Base-by-base conservation (phyloP, 2,888 invertebrate species). In the Unio pictorum region DNA sequence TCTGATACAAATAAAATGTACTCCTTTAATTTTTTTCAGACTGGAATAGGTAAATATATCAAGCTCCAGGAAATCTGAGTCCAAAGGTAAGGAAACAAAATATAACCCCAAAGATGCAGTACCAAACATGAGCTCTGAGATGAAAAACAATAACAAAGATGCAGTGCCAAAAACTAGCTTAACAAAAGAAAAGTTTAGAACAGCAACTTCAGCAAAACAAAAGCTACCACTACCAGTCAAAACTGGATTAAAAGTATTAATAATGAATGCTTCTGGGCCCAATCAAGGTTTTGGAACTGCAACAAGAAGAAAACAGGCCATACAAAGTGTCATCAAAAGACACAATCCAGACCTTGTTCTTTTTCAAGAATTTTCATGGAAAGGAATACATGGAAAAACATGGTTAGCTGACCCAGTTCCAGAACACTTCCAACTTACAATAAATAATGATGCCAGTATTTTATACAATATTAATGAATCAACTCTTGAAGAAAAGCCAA, bases 331-430 rank as follows among this genome's bases (percentile, higher is more conserved):
- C 7, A 60, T 73, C 17, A 18, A 56, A 5, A 71, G 61, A 55
- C 26, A 68, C 11, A 56, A n/a, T 30, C 75, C 75, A 20, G 61
- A 67, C 7, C 7, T 75, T 5, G 65, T 73, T 17, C 61, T 75
- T 8, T 68, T 75, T 34, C 75, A 75, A 57, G 72, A 75, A 55
- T 75, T 75, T 68, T 28, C 28, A 20, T 71, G 71, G 67, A 30
- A 18, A 15, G 69, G 70, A 7, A 73, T 75, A n/a, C 59, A 45
- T 17, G 64, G 71, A 5, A 75, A 66, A 55, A 64, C 61, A 3
- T 75, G 75, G 72, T 34, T 23, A 57, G 65, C 66, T n/a, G 30
- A 60, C 54, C 72, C 75, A 7, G 20, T 75, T 7, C 75, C 75
- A 3, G 61, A 64, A 55, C 55, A 69, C 17, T 75, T 64, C 58